Conservation (phyloP, 1,140 invertebrate species). For the Drosophila lacertosa region DNA sequence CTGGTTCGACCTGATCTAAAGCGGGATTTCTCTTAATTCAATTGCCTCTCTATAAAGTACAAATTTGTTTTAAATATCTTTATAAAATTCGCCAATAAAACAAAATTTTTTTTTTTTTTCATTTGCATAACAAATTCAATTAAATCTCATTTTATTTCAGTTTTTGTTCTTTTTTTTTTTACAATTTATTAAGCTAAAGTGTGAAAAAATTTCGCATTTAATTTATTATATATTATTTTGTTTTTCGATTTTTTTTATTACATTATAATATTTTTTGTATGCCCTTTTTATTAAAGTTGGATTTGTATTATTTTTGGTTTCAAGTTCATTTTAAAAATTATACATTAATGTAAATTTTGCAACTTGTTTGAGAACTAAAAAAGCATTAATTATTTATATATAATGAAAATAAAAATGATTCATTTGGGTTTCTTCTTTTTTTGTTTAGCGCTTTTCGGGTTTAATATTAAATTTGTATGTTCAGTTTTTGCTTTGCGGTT, state of each 20-base stretch:
- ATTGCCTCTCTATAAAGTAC: too few relatives aligned
- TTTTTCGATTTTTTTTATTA: conserved; percentile 56
- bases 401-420: conserved; percentile 77
- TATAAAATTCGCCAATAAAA: conserved; percentile 7
- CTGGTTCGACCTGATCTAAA: too few relatives aligned
- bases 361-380: conserved; percentile 81
- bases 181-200: conserved; percentile 84
- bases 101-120: conserved; percentile 51
- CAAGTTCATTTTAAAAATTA: conserved; percentile 66
- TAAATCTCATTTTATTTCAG: conserved; percentile 84
- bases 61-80: too few relatives aligned
- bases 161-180: conserved; percentile 82
- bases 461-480: conserved; percentile 52
- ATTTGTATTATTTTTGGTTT: conserved; percentile 46
- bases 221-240: conserved; percentile 59
- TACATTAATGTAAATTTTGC: conserved; percentile 75
- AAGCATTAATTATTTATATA: conserved; percentile 83
- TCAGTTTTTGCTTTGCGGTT: conserved; percentile 55
- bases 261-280: conserved; percentile 55
- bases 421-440: conserved; percentile 34
- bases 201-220: conserved; percentile 84
- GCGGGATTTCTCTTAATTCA: too few relatives aligned
- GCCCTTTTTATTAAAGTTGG: conserved; percentile 41
- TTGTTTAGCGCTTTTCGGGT: conserved; percentile 49
- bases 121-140: conserved; percentile 84